Evolutionary conservation across 2,888 invertebrate genomes (phyloP).

Genomic region (Agrotis clavis): DNA sequence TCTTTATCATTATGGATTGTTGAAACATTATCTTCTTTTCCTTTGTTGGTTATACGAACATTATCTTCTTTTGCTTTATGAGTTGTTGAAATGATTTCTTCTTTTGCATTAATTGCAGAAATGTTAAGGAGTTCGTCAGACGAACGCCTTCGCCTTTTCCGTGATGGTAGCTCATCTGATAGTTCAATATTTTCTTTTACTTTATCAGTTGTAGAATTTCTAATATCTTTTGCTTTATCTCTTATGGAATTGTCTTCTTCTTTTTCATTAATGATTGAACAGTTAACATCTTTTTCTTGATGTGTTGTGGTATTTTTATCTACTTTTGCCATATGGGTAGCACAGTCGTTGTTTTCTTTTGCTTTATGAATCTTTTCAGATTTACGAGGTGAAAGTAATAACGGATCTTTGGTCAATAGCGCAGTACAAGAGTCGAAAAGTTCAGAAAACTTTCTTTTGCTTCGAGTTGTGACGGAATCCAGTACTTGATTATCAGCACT

Average conservation of each 20-base stretch:
- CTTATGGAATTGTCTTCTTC: background rate
- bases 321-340: background rate
- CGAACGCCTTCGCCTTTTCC: background rate
- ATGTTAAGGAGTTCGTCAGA: conserved; percentile 2
- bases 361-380: background rate
- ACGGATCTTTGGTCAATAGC: conserved; percentile 26
- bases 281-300: conserved; percentile 6
- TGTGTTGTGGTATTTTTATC: background rate
- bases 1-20: background rate
- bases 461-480: conserved; percentile 11
- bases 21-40: background rate
- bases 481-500: background rate
- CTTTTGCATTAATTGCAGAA: background rate
- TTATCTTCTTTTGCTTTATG: conserved; percentile 15
- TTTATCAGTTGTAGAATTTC: background rate
- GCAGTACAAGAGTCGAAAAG: conserved; percentile 5
- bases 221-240: conserved; percentile 9
- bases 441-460: conserved; percentile 32
- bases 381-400: conserved; percentile 6
- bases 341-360: conserved; percentile 5
- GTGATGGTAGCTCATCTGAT: background rate
- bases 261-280: background rate
- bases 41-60: background rate
- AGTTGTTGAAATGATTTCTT: background rate
- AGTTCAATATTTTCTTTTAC: conserved; percentile 1